Conservation (phyloP, 2,797 vertebrate genomes). For the Sebastes dallii region DNA sequence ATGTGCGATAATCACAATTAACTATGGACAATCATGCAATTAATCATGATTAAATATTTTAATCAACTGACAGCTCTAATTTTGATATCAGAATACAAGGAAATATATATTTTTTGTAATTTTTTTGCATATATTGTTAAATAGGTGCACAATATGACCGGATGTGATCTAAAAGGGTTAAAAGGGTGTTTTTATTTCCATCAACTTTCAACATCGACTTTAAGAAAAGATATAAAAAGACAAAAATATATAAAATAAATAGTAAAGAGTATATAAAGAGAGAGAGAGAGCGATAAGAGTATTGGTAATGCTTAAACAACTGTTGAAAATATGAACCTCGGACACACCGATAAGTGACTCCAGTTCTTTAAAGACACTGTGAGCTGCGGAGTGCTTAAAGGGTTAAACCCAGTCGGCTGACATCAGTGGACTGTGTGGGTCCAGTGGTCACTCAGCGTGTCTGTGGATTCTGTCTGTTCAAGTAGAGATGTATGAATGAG, state of each 20-base stretch:
- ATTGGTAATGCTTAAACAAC: neutral
- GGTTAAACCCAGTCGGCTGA: constrained; percentile 18
- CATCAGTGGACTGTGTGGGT: neutral
- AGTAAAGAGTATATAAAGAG: neutral
- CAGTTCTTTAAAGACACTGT: neutral
- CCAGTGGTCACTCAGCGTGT: neutral
- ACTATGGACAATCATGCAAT: too few species aligned
- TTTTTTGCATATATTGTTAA: too few species aligned
- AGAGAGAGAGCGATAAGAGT: too few species aligned
- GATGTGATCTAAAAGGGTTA: rapidly evolving
- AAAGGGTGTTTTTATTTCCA: rapidly evolving
- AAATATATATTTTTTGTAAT: too few species aligned
- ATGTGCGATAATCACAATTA: too few species aligned
- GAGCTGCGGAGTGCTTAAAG: neutral
- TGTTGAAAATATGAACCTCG: neutral
- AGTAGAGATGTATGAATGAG: neutral
- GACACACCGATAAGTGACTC: neutral
- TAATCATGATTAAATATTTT: too few species aligned
- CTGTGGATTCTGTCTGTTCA: neutral
- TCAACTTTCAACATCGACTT: too few species aligned
- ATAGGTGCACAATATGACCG: too few species aligned
- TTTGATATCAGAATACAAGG: too few species aligned
- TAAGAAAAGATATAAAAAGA: neutral
- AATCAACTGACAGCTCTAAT: too few species aligned
- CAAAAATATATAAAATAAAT: neutral